Evolutionary conservation across 2,888 invertebrate genomes (phyloP).

Genomic region (Limnephilus rhombicus): DNA sequence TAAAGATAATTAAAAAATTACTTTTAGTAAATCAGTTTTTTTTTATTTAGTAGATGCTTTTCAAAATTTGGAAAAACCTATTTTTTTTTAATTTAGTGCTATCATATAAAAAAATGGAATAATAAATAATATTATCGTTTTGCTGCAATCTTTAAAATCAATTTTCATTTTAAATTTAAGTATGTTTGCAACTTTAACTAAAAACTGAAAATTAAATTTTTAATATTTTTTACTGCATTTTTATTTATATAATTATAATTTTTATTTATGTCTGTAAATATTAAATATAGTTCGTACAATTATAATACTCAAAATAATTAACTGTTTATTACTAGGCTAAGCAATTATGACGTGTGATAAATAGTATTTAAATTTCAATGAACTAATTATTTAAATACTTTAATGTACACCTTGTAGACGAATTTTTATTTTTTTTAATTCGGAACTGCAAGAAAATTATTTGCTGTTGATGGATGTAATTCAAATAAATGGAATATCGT

Average conservation of each 20-base stretch:
- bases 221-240: background rate
- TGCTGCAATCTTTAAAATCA: background rate
- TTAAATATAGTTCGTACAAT: background rate
- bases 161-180: background rate
- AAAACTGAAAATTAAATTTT: background rate
- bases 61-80: background rate
- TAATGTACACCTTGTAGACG: background rate
- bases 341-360: conserved; percentile 52
- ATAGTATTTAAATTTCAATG: conserved; percentile 19
- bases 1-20: background rate
- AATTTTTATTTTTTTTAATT: background rate
- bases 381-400: conserved; percentile 9
- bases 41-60: background rate
- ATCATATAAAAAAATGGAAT: no score
- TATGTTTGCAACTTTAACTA: background rate
- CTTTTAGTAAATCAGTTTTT: background rate
- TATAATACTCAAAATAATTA: background rate
- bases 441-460: background rate
- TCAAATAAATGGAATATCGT: background rate
- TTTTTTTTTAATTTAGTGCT: no score
- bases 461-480: background rate
- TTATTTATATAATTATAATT: no score
- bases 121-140: no score
- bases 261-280: background rate
- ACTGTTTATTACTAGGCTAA: conserved; percentile 35